Conservation (phyloP, 2,797 vertebrate genomes). For the Spheniscus humboldti region DNA sequence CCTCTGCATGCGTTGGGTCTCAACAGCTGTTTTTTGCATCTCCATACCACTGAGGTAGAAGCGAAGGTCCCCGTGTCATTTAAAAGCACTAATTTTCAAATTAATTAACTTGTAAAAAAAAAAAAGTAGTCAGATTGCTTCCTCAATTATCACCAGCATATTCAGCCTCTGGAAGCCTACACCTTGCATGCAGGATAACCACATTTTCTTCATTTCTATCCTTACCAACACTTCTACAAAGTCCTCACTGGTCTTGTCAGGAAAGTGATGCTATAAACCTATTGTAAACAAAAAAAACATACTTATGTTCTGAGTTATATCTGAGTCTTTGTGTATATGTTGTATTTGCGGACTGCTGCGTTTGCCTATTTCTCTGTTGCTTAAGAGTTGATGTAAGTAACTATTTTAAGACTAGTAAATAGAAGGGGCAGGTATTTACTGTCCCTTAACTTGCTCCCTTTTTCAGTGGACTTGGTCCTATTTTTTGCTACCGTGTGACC, state of each 20-base stretch:
- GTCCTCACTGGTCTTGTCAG: neutral
- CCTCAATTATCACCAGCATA: neutral
- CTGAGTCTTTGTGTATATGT: accelerated
- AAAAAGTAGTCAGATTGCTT: accelerated
- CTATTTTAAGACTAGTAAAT: neutral
- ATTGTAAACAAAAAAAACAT: neutral
- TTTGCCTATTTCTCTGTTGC: neutral
- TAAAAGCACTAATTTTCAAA: neutral
- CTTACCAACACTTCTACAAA: neutral
- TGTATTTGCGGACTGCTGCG: neutral
- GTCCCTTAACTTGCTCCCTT: neutral
- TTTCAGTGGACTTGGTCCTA: neutral
- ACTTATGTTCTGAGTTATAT: neutral
- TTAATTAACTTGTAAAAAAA: neutral
- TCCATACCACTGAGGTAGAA: neutral
- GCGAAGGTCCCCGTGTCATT: neutral
- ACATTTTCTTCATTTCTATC: neutral
- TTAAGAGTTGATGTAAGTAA: neutral
- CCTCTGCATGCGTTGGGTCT: accelerated
- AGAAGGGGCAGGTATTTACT: neutral
- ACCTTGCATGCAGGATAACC: neutral
- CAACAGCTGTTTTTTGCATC: neutral
- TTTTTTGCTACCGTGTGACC: neutral
- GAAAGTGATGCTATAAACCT: neutral
- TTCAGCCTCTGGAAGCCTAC: neutral